A percentile compares a stretch with the other conserved stretches of the same genome.
phyloP scores from a whole-genome alignment of 2,888 invertebrate genomes.

The Andrena flavipes region DNA sequence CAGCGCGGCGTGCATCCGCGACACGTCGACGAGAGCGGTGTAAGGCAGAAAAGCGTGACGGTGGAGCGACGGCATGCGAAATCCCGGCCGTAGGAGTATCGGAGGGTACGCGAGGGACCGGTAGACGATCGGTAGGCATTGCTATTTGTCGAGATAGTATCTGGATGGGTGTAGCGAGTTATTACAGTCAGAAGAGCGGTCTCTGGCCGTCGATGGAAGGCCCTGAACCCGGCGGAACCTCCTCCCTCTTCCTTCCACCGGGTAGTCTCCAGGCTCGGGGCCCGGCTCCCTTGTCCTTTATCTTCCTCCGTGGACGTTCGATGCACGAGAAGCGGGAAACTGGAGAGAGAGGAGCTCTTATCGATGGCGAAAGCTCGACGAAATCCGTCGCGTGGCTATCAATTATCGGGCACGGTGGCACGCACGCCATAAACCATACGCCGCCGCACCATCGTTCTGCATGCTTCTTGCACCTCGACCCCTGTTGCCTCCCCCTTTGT shows the following conservation, averaged over 20 bases:
- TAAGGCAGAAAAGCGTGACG: slow-evolving; percentile 49
- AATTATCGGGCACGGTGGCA: slow-evolving; percentile 63
- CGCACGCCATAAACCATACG: slow-evolving; percentile 45
- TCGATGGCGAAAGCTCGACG: slow-evolving; percentile 64
- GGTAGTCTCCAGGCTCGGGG: background rate
- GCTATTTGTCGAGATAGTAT: slow-evolving; percentile 83
- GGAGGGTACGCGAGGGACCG: slow-evolving; percentile 52
- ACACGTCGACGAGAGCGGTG: slow-evolving; percentile 55
- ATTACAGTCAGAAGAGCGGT: slow-evolving; percentile 78
- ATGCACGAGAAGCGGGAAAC: slow-evolving; percentile 56
- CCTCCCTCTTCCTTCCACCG: slow-evolving; percentile 18
- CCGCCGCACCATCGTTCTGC: slow-evolving; percentile 2
- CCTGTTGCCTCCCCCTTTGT: slow-evolving; percentile 8
- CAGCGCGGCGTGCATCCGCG: slow-evolving; percentile 30
- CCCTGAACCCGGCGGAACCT: slow-evolving; percentile 65
- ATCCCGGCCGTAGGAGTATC: slow-evolving; percentile 49
- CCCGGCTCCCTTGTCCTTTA: slow-evolving; percentile 10
- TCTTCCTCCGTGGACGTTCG: slow-evolving; percentile 16
- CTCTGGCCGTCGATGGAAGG: slow-evolving; percentile 67
- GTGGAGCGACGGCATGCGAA: slow-evolving; percentile 46
- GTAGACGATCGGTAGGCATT: slow-evolving; percentile 77
- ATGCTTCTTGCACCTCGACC: slow-evolving; percentile 14
- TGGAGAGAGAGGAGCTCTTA: slow-evolving; percentile 48
- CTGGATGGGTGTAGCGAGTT: slow-evolving; percentile 81
- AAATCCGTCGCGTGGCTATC: slow-evolving; percentile 70